phyloP scores from a whole-genome alignment of 2,113 vertebrate species.

The Zosterops hypoxanthus region DNA sequence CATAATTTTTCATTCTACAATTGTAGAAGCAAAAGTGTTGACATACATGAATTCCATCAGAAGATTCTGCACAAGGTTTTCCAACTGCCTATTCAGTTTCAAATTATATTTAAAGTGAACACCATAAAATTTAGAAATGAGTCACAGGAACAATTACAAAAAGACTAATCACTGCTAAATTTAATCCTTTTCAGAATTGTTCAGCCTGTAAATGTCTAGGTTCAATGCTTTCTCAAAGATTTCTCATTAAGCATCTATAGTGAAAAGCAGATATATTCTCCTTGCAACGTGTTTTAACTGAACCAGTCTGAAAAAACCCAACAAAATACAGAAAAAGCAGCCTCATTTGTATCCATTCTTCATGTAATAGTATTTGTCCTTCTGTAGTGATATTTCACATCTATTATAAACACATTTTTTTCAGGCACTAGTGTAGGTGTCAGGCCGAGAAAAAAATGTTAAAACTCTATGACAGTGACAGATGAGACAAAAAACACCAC shows the following conservation, averaged over 20 bases:
- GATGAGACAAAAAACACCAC: background rate
- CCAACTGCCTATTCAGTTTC: background rate
- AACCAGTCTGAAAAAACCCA: background rate
- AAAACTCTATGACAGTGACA: background rate
- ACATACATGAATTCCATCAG: background rate
- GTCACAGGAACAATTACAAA: background rate
- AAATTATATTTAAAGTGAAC: background rate
- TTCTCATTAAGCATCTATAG: background rate
- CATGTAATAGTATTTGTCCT: background rate
- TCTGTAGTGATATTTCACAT: background rate
- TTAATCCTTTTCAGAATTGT: background rate
- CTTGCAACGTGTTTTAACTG: background rate
- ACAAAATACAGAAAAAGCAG: background rate
- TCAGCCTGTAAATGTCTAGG: background rate
- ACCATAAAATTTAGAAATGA: background rate
- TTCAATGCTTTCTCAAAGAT: background rate
- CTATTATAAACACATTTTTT: background rate
- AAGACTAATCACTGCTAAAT: background rate
- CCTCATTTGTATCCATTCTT: background rate
- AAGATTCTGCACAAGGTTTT: background rate
- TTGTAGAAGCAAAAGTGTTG: background rate
- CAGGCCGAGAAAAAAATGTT: background rate
- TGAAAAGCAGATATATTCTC: background rate
- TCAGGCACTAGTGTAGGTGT: background rate
- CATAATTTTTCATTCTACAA: background rate